Percentiles rank a stretch among this genome's conserved stretches.
These are phyloP conservation scores for Pterocles burchelli DNA, from an alignment of 2,113 vertebrate species.

Conservation along the genomic window DNA sequence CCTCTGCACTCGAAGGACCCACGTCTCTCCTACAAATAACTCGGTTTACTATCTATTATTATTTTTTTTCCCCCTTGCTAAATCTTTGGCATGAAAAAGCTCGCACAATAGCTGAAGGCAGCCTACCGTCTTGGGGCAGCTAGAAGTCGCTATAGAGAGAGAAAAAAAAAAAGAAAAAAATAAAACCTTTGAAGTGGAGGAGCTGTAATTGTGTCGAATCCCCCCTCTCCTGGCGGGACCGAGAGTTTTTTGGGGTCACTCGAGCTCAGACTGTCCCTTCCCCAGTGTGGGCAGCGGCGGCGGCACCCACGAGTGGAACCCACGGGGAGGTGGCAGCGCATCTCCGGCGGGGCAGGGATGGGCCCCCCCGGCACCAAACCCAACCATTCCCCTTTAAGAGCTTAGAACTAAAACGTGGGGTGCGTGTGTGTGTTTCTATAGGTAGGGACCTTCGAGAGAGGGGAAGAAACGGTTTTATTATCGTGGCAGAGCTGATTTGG, in stretches of 20 bases:
- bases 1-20: neutral
- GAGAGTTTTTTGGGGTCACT: neutral
- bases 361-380: neutral
- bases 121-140: constrained; percentile 23
- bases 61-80: neutral
- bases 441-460: neutral
- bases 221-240: neutral
- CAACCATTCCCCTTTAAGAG: neutral
- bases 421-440: neutral
- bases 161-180: neutral
- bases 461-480: neutral
- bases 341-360: neutral
- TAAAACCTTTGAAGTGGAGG: constrained; percentile 25
- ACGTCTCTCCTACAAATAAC: neutral
- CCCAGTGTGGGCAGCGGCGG: neutral
- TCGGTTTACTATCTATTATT: constrained; percentile 23
- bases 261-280: too few relatives aligned
- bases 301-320: neutral
- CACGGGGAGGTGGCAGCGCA: neutral
- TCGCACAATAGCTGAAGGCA: constrained; percentile 46
- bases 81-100: constrained; percentile 46
- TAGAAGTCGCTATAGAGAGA: constrained; percentile 55
- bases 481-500: neutral
- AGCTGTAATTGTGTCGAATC: constrained; percentile 21
- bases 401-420: neutral